Evolutionary conservation across 2,113 vertebrate genomes (phyloP).

Genomic region (Aleadryas rufinucha): DNA sequence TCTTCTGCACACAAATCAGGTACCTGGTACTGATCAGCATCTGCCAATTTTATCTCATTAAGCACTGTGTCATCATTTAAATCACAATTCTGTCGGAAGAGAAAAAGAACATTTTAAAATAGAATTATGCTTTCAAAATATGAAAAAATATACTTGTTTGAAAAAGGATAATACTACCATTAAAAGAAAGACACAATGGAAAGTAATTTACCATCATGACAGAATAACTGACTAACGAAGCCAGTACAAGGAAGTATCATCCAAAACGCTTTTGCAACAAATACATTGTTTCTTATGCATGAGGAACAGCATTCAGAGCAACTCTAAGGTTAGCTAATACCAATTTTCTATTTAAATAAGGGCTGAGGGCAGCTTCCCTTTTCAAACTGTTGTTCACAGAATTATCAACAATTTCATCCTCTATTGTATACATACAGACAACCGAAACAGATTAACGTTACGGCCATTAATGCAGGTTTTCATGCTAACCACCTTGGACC

Average conservation of each 20-base stretch:
- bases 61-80: constrained; percentile 90
- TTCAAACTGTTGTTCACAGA: background rate
- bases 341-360: background rate
- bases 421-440: background rate
- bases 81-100: constrained; percentile 78
- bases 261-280: background rate
- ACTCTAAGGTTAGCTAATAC: background rate
- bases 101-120: background rate
- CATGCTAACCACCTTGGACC: background rate
- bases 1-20: constrained; percentile 91
- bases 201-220: background rate
- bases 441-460: background rate
- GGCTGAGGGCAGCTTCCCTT: background rate
- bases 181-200: background rate
- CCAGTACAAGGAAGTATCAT: background rate
- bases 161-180: background rate
- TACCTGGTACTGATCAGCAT: constrained; percentile 80
- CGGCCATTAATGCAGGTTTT: background rate
- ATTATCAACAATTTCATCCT: background rate
- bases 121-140: background rate
- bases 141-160: background rate
- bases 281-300: background rate
- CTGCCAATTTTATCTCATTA: constrained; percentile 84
- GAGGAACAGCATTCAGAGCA: background rate
- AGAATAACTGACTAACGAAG: background rate